These are phyloP conservation scores for Oreochromis niloticus DNA, from an alignment of 2,113 vertebrate genomes.

Conservation along the genomic window DNA sequence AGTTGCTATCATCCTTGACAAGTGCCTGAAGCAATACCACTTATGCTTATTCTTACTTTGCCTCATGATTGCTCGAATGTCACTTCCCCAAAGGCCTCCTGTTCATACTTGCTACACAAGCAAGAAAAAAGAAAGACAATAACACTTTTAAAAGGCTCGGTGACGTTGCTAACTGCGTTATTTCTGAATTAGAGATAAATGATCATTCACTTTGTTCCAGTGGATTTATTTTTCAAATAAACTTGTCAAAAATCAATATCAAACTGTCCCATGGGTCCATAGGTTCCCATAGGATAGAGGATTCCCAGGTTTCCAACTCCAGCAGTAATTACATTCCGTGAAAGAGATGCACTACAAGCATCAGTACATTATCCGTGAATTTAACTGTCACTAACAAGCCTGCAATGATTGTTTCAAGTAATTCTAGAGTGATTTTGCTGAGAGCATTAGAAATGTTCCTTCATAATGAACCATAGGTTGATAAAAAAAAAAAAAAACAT, in stretches of 20 bases:
- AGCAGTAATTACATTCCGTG: neutral
- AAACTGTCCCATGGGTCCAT: neutral
- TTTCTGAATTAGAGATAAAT: neutral
- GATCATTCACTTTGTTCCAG: neutral
- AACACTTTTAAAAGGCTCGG: neutral
- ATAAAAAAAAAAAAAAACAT: neutral
- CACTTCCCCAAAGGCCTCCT: neutral
- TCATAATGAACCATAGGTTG: neutral
- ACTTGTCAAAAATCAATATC: constrained; percentile 8
- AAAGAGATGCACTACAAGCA: neutral
- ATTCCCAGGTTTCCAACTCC: neutral
- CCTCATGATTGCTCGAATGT: neutral
- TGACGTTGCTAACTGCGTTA: neutral
- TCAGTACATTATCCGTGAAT: neutral
- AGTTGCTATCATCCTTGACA: constrained; percentile 16
- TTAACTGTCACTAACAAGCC: neutral
- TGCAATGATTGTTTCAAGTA: neutral
- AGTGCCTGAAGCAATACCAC: neutral
- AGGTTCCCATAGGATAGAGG: neutral
- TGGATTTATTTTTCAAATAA: neutral
- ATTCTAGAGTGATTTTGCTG: neutral
- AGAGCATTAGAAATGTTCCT: neutral
- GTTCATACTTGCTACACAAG: neutral
- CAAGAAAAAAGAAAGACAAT: neutral
- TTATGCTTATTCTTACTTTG: neutral